A percentile compares a stretch with the other conserved stretches of the same genome.
phyloP scores from a whole-genome alignment of 2,888 invertebrate genomes.

The Ellobium chinense region DNA sequence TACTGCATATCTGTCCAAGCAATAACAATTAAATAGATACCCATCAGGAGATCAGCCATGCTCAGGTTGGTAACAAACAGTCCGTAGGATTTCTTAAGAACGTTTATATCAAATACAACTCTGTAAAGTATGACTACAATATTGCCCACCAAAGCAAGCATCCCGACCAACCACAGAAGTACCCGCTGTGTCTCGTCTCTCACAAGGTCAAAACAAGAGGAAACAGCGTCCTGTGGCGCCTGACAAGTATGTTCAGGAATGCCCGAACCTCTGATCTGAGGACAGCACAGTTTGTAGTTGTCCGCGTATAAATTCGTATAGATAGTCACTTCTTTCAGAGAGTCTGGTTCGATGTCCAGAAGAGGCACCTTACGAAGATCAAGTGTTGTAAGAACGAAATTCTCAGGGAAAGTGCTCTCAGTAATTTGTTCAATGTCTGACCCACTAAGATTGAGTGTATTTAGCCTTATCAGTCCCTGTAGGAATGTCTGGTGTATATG shows the following conservation, averaged over 20 bases:
- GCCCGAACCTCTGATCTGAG: background rate
- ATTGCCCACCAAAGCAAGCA: too few species aligned
- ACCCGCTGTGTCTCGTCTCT: background rate
- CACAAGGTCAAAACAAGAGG: background rate
- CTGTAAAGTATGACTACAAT: too few species aligned
- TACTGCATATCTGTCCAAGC: too few species aligned
- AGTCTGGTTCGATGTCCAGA: background rate
- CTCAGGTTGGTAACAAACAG: too few species aligned
- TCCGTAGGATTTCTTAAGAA: too few species aligned
- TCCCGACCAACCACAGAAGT: background rate
- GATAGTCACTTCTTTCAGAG: background rate
- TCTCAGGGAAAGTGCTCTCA: background rate
- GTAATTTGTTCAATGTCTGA: background rate
- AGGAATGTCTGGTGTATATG: background rate
- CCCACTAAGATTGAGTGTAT: background rate
- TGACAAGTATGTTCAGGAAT: background rate
- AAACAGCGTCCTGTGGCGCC: background rate
- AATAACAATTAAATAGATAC: too few species aligned
- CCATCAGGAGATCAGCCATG: too few species aligned
- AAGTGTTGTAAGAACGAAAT: background rate
- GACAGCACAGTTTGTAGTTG: constrained; percentile 13
- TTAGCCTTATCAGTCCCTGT: background rate
- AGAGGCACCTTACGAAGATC: background rate
- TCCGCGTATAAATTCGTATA: background rate
- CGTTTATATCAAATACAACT: too few species aligned